These are phyloP conservation scores for Calidris pugnax DNA, from an alignment of 2,113 vertebrate genomes.

Conservation along the genomic window DNA sequence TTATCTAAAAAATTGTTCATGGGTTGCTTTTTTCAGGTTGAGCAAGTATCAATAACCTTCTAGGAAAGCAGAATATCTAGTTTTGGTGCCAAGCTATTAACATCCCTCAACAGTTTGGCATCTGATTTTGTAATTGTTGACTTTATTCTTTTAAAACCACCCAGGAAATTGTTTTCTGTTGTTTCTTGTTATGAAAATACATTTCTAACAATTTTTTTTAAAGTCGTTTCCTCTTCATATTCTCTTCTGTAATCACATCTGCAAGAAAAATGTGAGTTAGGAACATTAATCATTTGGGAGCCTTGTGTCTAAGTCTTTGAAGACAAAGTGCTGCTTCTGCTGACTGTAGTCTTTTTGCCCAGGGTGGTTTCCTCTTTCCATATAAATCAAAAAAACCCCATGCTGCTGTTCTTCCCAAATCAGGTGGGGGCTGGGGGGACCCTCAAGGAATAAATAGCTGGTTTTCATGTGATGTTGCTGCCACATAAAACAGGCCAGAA, in stretches of 20 bases:
- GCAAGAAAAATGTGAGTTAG: constrained; percentile 41
- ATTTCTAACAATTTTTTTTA: background rate
- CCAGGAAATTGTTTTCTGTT: background rate
- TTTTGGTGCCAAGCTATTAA: background rate
- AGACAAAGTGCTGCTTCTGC: constrained; percentile 52
- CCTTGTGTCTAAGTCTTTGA: constrained; percentile 44
- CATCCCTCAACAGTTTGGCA: background rate
- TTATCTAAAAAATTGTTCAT: background rate
- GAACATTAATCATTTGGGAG: constrained; percentile 52
- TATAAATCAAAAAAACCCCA: constrained; percentile 20
- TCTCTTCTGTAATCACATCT: constrained; percentile 48
- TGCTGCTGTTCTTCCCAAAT: constrained; percentile 11
- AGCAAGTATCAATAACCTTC: background rate
- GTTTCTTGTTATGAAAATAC: background rate
- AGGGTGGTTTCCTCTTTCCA: constrained; percentile 46
- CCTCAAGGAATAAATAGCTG: background rate
- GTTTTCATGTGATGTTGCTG: background rate
- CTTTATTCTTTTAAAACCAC: background rate
- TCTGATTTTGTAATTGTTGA: background rate
- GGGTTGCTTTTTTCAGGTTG: background rate
- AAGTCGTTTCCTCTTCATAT: background rate
- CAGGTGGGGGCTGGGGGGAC: background rate
- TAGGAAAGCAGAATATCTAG: background rate
- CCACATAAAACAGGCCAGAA: background rate
- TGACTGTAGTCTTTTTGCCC: constrained; percentile 44